phyloP scores from a whole-genome alignment of 2,113 vertebrate species.

The Chaenocephalus aceratus region DNA sequence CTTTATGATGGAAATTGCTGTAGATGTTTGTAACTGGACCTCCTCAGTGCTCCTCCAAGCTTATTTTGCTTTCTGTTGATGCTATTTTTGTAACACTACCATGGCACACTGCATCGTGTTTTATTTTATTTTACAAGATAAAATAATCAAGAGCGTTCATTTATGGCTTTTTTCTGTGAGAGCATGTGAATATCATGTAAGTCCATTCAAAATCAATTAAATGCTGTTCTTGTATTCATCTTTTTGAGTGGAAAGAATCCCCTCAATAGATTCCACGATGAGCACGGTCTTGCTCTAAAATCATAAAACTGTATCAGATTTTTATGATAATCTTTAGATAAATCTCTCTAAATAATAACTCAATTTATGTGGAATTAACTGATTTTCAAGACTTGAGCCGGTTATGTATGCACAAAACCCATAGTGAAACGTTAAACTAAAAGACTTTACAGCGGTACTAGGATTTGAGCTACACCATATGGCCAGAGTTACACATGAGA shows the following conservation, averaged over 20 bases:
- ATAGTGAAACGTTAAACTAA: constrained; percentile 1
- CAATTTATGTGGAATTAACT: constrained; percentile 32
- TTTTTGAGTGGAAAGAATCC: not conserved
- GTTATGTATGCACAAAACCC: constrained; percentile 20
- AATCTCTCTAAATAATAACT: constrained; percentile 36
- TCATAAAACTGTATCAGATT: constrained; percentile 18
- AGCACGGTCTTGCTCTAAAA: not conserved
- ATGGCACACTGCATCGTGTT: not conserved
- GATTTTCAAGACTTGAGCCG: constrained; percentile 36
- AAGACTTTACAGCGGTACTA: not conserved
- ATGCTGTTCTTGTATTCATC: not conserved
- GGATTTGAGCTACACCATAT: constrained; percentile 29
- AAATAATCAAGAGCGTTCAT: not conserved
- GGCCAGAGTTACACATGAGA: constrained; percentile 9
- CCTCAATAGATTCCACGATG: not conserved
- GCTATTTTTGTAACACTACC: constrained; percentile 39
- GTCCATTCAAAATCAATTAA: not conserved
- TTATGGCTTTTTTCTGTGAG: not conserved
- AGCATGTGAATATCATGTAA: not conserved
- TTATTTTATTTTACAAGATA: constrained; percentile 16
- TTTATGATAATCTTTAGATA: constrained; percentile 33
- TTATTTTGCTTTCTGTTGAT: constrained; percentile 55
- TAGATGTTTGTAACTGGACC: constrained; percentile 30
- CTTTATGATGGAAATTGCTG: constrained; percentile 4
- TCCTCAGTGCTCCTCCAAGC: constrained; percentile 39